These are phyloP conservation scores for Amazona vittata DNA, from an alignment of 2,113 vertebrate genomes.

Conservation along the genomic window DNA sequence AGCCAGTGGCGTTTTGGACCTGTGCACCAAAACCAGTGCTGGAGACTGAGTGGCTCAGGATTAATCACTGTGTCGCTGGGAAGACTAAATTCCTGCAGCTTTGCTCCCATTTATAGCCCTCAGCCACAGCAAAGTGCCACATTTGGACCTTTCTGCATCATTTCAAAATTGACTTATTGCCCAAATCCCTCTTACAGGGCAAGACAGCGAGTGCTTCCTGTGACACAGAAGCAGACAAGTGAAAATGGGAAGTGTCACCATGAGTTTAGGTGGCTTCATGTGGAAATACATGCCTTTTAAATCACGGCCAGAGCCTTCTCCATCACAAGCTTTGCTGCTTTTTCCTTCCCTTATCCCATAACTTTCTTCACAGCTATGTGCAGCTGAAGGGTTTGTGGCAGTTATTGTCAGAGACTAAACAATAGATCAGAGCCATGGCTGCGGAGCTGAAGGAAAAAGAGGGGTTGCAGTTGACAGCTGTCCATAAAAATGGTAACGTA, in stretches of 20 bases:
- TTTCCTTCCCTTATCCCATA: neutral
- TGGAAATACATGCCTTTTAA: neutral
- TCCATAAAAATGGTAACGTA: slow-evolving; percentile 78
- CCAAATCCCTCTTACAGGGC: neutral
- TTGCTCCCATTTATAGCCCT: neutral
- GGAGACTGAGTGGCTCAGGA: neutral
- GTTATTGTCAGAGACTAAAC: slow-evolving; percentile 78
- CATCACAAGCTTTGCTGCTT: neutral
- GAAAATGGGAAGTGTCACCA: neutral
- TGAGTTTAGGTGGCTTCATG: neutral
- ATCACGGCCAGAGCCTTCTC: neutral
- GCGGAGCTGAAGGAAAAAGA: slow-evolving; percentile 44
- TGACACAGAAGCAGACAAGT: neutral
- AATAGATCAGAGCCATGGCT: slow-evolving; percentile 24
- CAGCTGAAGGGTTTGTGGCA: slow-evolving; percentile 60
- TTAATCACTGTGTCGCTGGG: neutral
- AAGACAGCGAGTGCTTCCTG: neutral
- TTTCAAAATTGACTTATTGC: neutral
- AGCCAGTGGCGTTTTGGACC: neutral
- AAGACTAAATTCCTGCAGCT: neutral
- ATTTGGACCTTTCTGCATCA: neutral
- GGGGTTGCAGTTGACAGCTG: slow-evolving; percentile 79
- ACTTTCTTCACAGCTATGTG: neutral
- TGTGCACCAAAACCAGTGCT: neutral
- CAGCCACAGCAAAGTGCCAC: neutral